A percentile compares a stretch with the other conserved stretches of the same genome.
phyloP scores from a whole-genome alignment of 2,113 vertebrate species.

The Notarius quadriscutis region DNA sequence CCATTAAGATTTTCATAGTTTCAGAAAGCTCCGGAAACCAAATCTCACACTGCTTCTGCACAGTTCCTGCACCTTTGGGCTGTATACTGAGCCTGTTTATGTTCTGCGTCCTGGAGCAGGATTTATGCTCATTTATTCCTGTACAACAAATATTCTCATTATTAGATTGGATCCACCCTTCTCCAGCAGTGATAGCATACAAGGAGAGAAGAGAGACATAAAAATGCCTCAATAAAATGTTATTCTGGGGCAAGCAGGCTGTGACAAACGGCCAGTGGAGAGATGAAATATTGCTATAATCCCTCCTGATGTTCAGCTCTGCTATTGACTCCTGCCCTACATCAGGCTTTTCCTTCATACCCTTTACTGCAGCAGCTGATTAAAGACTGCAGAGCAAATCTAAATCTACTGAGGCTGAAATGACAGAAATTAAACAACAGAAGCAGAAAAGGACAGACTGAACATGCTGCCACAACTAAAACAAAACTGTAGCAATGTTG shows the following conservation, averaged over 20 bases:
- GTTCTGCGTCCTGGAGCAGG: not conserved
- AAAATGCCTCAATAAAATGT: not conserved
- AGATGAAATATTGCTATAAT: conserved; percentile 36
- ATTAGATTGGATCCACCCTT: not conserved
- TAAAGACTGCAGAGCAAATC: not conserved
- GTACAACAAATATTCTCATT: not conserved
- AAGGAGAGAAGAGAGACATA: not conserved
- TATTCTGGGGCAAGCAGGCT: not conserved
- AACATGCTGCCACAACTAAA: not conserved
- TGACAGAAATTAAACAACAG: not conserved
- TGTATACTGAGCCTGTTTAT: not conserved
- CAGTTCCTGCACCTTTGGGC: not conserved
- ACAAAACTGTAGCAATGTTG: not conserved
- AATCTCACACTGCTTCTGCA: not conserved
- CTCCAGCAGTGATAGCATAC: not conserved
- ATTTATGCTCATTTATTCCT: not conserved
- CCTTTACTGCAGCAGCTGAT: conserved; percentile 7
- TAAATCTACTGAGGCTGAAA: not conserved
- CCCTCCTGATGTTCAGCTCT: conserved; percentile 1
- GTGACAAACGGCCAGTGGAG: conserved; percentile 15
- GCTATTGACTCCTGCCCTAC: conserved; percentile 7
- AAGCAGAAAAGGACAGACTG: not conserved
- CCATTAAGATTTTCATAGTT: conserved; percentile 44
- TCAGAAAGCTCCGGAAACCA: conserved; percentile 40
- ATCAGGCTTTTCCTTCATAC: not conserved